phyloP scores from a whole-genome alignment of 2,797 vertebrate genomes.

The Anguilla pacifica region DNA sequence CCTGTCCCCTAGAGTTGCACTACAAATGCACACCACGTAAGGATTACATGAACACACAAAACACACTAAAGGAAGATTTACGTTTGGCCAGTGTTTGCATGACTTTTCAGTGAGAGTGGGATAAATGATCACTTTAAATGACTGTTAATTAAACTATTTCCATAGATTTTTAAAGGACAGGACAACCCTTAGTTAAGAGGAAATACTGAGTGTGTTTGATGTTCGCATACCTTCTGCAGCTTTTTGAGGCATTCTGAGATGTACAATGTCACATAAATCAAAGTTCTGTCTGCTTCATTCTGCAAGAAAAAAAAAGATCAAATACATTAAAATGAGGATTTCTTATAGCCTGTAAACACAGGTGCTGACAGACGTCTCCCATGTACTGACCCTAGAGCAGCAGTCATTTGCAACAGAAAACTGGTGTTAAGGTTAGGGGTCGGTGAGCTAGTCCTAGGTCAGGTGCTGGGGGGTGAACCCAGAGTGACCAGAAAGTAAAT shows the following conservation, averaged over 20 bases:
- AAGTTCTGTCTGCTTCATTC: slow-evolving; percentile 96
- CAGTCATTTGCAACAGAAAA: not conserved
- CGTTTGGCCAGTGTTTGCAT: no score
- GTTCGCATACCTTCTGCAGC: slow-evolving; percentile 87
- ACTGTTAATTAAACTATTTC: no score
- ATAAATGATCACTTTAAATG: no score
- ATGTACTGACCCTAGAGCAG: not conserved
- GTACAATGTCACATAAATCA: slow-evolving; percentile 97
- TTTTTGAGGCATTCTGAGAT: slow-evolving; percentile 98
- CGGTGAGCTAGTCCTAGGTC: not conserved
- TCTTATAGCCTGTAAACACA: not conserved
- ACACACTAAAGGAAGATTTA: no score
- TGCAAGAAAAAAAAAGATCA: slow-evolving; percentile 58
- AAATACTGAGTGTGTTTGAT: not conserved
- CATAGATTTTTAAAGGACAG: not conserved
- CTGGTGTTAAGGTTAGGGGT: not conserved
- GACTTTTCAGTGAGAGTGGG: no score
- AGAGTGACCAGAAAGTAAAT: no score
- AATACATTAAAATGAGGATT: not conserved
- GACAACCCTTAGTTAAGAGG: not conserved
- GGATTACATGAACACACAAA: not conserved
- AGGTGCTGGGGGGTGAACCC: not conserved
- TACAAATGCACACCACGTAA: slow-evolving; percentile 52
- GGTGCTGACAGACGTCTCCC: not conserved
- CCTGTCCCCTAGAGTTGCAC: slow-evolving; percentile 88